A percentile compares a stretch with the other conserved stretches of the same genome.
Conservation (phyloP, 1,140 invertebrate genomes). For the Amphibalanus amphitrite region DNA sequence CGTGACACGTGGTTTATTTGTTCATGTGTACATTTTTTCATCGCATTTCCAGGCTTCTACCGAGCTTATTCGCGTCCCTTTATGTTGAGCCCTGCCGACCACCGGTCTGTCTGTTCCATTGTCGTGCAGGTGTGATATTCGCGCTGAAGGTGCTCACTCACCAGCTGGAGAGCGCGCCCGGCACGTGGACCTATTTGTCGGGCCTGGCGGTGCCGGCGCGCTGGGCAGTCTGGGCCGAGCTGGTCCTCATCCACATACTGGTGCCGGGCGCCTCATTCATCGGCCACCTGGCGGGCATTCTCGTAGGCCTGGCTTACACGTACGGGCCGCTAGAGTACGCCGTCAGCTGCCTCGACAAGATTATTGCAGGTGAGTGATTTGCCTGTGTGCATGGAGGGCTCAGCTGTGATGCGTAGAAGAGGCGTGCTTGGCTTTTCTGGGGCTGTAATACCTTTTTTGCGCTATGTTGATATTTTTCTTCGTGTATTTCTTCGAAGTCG, state of each 20-base stretch:
- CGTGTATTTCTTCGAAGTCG: no score
- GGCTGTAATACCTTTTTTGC: no score
- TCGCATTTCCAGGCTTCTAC: no score
- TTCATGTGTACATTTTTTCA: no score
- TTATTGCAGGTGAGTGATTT: neutral
- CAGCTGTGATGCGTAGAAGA: no score
- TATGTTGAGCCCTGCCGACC: no score
- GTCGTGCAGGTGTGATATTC: conserved; percentile 37
- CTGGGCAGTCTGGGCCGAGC: conserved; percentile 45
- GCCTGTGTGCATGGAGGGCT: no score
- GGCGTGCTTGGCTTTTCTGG: no score
- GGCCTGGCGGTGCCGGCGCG: conserved; percentile 39
- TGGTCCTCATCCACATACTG: conserved; percentile 45
- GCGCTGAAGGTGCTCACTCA: conserved; percentile 46
- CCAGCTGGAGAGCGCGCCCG: conserved; percentile 27
- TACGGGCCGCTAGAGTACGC: conserved; percentile 38
- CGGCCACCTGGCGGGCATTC: conserved; percentile 50
- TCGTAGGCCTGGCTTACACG: conserved; percentile 44
- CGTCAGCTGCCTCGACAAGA: conserved; percentile 25
- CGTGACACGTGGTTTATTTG: no score
- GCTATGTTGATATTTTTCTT: no score
- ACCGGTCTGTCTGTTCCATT: no score
- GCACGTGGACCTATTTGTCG: conserved; percentile 20
- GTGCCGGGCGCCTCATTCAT: conserved; percentile 40
- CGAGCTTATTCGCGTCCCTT: no score